A percentile compares a stretch with the other conserved stretches of the same genome.
Conservation (phyloP, 92 coral and sea anemone genomes). For the Virgularia gustaviana region DNA sequence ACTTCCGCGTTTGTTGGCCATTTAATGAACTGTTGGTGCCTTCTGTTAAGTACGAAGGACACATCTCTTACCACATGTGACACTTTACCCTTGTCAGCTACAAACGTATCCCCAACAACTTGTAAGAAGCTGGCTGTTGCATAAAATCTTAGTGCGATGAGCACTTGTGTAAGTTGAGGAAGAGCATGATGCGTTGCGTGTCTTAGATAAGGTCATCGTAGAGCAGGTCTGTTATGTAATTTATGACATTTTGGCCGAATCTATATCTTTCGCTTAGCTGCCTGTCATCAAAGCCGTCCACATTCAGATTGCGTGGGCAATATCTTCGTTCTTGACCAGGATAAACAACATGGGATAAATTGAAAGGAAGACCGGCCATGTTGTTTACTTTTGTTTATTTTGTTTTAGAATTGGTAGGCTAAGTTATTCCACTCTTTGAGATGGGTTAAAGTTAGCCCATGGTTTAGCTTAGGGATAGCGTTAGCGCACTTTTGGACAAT, state of each 20-base stretch:
- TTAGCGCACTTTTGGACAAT: no score
- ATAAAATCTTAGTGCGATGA: background rate
- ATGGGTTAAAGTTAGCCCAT: no score
- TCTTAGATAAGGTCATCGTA: background rate
- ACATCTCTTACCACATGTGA: constrained; percentile 21
- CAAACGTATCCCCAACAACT: constrained; percentile 46
- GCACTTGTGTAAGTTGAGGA: background rate
- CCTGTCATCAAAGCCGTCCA: no score
- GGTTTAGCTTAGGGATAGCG: no score
- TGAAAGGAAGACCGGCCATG: background rate
- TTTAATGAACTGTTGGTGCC: constrained; percentile 15
- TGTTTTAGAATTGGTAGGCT: no score
- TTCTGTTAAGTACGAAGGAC: constrained; percentile 10
- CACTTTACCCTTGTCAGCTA: constrained; percentile 47
- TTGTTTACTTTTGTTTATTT: no score
- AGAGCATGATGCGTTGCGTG: background rate
- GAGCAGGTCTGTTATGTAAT: background rate
- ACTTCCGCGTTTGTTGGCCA: constrained; percentile 9
- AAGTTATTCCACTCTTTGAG: no score
- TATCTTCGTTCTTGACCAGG: no score
- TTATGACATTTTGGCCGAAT: background rate
- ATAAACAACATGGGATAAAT: background rate
- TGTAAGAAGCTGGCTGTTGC: background rate
- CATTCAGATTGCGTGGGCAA: background rate
- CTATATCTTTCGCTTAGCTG: background rate